phyloP scores from a whole-genome alignment of 2,888 invertebrate genomes.

The Andrena praecox region DNA sequence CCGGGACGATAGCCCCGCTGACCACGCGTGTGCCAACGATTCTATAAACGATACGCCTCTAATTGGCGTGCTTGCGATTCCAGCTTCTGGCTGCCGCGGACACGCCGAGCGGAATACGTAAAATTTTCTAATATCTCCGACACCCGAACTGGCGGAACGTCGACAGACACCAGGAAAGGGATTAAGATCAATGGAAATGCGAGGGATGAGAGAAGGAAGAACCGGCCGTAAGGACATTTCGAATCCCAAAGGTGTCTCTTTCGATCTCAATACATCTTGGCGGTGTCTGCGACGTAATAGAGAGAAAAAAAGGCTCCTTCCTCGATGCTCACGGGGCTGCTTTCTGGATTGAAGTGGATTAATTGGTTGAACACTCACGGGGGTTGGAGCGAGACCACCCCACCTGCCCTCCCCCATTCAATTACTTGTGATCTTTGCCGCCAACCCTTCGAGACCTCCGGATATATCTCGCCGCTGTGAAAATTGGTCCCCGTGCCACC shows the following conservation, averaged over 20 bases:
- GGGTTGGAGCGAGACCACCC: constrained; percentile 74
- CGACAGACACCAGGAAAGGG: constrained; percentile 1
- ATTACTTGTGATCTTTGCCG: constrained; percentile 82
- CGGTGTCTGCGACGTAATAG: constrained; percentile 70
- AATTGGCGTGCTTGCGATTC: constrained; percentile 29
- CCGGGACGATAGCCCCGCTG: constrained; percentile 27
- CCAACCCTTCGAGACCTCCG: constrained; percentile 75
- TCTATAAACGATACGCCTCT: constrained; percentile 8
- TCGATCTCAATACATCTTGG: constrained; percentile 81
- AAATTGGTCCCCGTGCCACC: constrained; percentile 68
- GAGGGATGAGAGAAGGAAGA: constrained; percentile 27
- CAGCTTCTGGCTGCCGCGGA: neutral
- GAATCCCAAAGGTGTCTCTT: constrained; percentile 71
- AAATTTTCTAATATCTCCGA: constrained; percentile 4
- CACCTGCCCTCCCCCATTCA: constrained; percentile 70
- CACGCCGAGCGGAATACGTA: neutral
- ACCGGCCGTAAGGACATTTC: constrained; percentile 39
- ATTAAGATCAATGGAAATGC: constrained; percentile 39
- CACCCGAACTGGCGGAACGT: neutral
- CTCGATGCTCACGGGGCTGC: constrained; percentile 77
- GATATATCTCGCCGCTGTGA: constrained; percentile 73
- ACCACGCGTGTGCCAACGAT: constrained; percentile 13
- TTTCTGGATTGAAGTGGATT: constrained; percentile 82
- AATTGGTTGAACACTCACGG: constrained; percentile 83
- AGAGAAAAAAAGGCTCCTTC: constrained; percentile 67